Conservation (phyloP, 2,113 vertebrate species). For the Sinocyclocheilus anophthalmus region DNA sequence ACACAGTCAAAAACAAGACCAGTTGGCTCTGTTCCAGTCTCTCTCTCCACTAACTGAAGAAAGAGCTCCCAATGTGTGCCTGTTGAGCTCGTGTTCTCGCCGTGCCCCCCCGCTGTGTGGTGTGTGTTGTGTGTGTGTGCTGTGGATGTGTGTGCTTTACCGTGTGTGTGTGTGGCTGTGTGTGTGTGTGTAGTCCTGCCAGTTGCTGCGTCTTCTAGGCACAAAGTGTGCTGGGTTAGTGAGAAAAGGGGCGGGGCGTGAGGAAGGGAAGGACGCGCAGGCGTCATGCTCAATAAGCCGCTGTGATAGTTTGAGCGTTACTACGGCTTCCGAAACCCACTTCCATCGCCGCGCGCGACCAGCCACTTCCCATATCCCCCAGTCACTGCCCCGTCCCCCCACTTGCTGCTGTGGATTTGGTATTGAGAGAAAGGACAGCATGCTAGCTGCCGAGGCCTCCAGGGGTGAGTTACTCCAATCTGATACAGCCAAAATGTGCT, state of each 20-base stretch:
- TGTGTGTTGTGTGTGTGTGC: too few relatives aligned
- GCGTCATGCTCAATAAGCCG: slow-evolving; percentile 54
- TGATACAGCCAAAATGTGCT: neutral
- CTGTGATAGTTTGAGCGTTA: slow-evolving; percentile 53
- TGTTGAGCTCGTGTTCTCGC: too few relatives aligned
- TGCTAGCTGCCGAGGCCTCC: slow-evolving; percentile 61
- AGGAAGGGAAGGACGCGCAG: slow-evolving; percentile 26
- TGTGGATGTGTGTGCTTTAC: too few relatives aligned
- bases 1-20: slow-evolving; percentile 68
- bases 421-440: slow-evolving; percentile 51
- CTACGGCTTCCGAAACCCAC: slow-evolving; percentile 52
- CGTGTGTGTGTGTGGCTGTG: neutral
- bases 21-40: slow-evolving; percentile 81
- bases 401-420: slow-evolving; percentile 4
- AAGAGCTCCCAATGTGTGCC: slow-evolving; percentile 72
- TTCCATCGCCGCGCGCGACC: slow-evolving; percentile 27
- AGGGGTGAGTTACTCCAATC: slow-evolving; percentile 69
- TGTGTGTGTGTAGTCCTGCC: slow-evolving; percentile 72
- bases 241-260: slow-evolving; percentile 42
- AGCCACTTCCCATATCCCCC: too few relatives aligned
- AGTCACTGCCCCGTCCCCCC: too few relatives aligned
- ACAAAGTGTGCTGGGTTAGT: slow-evolving; percentile 37
- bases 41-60: slow-evolving; percentile 62
- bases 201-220: slow-evolving; percentile 79
- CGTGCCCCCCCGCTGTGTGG: too few relatives aligned